Conservation (phyloP, 2,888 invertebrate genomes). For the Xanthostigma xanthostigma region DNA sequence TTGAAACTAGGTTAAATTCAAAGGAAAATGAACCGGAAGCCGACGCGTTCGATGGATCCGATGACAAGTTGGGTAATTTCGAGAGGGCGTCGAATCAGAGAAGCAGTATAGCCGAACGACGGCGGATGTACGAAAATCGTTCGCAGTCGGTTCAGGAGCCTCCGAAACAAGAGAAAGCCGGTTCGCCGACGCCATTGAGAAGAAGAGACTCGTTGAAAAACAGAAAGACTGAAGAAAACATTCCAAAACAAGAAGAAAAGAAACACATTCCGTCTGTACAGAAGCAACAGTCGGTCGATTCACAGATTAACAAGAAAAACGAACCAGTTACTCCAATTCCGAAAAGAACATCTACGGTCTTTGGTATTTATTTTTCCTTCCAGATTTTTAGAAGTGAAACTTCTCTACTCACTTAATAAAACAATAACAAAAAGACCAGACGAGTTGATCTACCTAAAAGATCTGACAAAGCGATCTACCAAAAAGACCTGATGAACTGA, state of each 20-base stretch:
- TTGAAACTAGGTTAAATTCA: slow-evolving; percentile 34
- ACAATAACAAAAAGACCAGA: too few relatives aligned
- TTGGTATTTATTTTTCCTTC: slow-evolving; percentile 35
- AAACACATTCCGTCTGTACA: slow-evolving; percentile 30
- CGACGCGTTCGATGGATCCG: slow-evolving; percentile 32
- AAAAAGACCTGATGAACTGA: too few relatives aligned
- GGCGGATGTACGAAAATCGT: slow-evolving; percentile 61
- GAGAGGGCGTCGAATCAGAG: slow-evolving; percentile 46
- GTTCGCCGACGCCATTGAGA: slow-evolving; percentile 58
- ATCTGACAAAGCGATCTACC: too few relatives aligned
- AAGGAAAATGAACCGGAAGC: slow-evolving; percentile 25
- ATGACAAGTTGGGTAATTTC: slow-evolving; percentile 33
- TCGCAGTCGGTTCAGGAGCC: slow-evolving; percentile 48
- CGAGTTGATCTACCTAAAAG: too few relatives aligned
- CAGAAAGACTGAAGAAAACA: slow-evolving; percentile 38
- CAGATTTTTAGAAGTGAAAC: neutral
- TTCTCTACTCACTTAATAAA: too few relatives aligned
- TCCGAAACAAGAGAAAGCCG: slow-evolving; percentile 42
- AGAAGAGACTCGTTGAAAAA: slow-evolving; percentile 55
- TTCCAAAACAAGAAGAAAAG: slow-evolving; percentile 25
- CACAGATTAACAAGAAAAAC: slow-evolving; percentile 26
- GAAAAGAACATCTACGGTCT: slow-evolving; percentile 74
- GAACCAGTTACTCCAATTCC: slow-evolving; percentile 43
- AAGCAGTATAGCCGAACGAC: slow-evolving; percentile 60
- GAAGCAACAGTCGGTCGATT: slow-evolving; percentile 35